A percentile compares a stretch with the other conserved stretches of the same genome.
Evolutionary conservation across 2,888 invertebrate species (phyloP).

Genomic region (Nemoura dubitans): DNA sequence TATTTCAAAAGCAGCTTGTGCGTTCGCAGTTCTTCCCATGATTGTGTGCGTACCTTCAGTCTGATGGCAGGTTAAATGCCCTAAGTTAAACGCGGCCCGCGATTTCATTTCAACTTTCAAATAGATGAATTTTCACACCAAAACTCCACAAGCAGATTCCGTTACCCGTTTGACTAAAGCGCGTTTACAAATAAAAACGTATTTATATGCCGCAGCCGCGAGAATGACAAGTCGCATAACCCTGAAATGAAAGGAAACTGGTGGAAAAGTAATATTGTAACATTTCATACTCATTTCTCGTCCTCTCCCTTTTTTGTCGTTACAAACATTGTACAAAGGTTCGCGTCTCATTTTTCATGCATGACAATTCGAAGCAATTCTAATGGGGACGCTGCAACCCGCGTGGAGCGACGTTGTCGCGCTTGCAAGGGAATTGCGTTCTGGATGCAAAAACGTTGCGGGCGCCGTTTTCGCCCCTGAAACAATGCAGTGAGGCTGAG

Average conservation of each 20-base stretch:
- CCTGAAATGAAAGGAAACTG: background rate
- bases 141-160: background rate
- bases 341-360: conserved; percentile 38
- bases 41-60: background rate
- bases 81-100: no score
- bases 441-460: background rate
- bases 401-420: background rate
- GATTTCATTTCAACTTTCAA: background rate
- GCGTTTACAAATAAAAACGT: background rate
- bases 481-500: background rate
- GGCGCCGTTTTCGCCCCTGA: no score
- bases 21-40: background rate
- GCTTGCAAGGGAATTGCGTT: background rate
- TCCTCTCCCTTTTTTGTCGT: conserved; percentile 1
- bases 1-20: background rate
- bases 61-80: no score
- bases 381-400: background rate
- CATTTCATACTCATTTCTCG: background rate
- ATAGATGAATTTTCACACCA: background rate
- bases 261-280: conserved; percentile 5
- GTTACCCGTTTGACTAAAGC: background rate
- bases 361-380: conserved; percentile 36
- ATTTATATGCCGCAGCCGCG: background rate
- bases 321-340: conserved; percentile 34
- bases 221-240: background rate